These are phyloP conservation scores for Iguana delicatissima DNA, from an alignment of 2,797 vertebrate species.

Conservation along the genomic window DNA sequence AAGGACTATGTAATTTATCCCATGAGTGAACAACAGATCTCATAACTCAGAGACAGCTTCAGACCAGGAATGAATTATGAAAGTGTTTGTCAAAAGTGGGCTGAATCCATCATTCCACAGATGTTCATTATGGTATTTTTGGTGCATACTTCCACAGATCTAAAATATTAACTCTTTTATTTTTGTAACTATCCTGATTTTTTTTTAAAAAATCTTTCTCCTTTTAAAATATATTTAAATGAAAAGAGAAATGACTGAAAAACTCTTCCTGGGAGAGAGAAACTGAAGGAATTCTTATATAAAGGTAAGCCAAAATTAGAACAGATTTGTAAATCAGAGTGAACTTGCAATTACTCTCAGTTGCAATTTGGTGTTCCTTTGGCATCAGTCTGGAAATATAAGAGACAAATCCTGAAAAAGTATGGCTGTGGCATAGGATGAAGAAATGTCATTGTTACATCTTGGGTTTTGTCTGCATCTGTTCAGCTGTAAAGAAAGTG, in stretches of 20 bases:
- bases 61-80: constrained; percentile 69
- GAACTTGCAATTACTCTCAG: background rate
- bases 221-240: constrained; percentile 24
- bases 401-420: background rate
- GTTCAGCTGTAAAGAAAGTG: background rate
- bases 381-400: background rate
- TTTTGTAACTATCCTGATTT: constrained; percentile 53
- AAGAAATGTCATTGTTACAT: background rate
- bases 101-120: constrained; percentile 57
- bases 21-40: constrained; percentile 62
- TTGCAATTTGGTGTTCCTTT: background rate
- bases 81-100: constrained; percentile 64
- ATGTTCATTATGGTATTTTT: constrained; percentile 67
- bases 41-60: constrained; percentile 62
- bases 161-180: constrained; percentile 64
- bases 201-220: background rate
- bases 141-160: constrained; percentile 30
- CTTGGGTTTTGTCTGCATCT: background rate
- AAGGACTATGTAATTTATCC: constrained; percentile 70
- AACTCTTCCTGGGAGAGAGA: constrained; percentile 6
- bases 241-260: constrained; percentile 18
- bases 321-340: background rate
- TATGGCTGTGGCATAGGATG: background rate
- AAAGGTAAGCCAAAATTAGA: constrained; percentile 15
- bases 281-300: constrained; percentile 16